Evolutionary conservation across 2,888 invertebrate genomes (phyloP).

Genomic region (Hanleya hanleyi): DNA sequence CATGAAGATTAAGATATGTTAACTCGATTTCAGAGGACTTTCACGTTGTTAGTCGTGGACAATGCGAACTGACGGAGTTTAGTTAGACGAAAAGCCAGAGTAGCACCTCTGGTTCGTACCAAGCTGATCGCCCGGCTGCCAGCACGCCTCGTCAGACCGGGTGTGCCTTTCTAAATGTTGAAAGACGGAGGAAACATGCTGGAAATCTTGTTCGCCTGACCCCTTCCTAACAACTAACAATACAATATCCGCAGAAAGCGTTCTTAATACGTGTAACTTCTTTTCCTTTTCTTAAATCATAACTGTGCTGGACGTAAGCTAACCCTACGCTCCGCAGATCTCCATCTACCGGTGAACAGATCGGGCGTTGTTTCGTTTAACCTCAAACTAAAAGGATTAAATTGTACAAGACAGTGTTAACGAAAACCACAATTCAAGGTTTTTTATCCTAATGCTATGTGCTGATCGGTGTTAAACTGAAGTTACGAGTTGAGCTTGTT

Average conservation of each 20-base stretch:
- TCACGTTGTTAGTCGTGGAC: neutral
- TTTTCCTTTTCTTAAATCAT: neutral
- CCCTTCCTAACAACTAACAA: conserved; percentile 8
- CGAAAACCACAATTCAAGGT: neutral
- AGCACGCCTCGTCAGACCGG: neutral
- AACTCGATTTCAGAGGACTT: conserved; percentile 4
- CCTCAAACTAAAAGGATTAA: neutral
- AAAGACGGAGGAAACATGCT: conserved; percentile 1
- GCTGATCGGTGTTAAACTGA: no score
- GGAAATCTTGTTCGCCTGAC: neutral
- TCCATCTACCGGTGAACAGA: no score
- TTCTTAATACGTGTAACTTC: conserved; percentile 4
- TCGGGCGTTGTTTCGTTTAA: neutral
- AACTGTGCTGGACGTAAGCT: neutral
- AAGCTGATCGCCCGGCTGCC: neutral
- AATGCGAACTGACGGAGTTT: neutral
- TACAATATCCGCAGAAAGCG: neutral
- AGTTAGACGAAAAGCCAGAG: neutral
- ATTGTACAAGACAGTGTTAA: neutral
- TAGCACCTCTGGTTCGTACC: neutral
- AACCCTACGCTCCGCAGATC: no score
- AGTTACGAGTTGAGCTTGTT: neutral
- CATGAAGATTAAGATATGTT: conserved; percentile 1
- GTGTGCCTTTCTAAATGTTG: neutral
- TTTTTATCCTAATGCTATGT: no score